Conservation (phyloP, 2,888 invertebrate genomes). For the Petrophora chlorosata region DNA sequence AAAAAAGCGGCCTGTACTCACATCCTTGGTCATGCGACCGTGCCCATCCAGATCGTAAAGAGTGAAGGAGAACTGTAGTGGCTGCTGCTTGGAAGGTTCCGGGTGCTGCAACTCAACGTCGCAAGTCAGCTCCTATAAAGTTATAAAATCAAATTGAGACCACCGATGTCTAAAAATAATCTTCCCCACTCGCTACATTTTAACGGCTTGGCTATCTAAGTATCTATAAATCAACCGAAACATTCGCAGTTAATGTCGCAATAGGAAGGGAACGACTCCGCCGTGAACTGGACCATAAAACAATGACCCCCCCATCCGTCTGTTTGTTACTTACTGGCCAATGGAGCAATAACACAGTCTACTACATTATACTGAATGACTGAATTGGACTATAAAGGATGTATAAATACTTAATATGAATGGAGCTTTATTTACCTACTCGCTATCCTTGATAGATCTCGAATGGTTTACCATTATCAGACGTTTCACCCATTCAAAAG, state of each 20-base stretch:
- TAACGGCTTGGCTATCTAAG: slow-evolving; percentile 25
- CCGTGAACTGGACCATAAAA: slow-evolving; percentile 38
- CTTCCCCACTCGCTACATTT: slow-evolving; percentile 14
- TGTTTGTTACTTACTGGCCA: slow-evolving; percentile 26
- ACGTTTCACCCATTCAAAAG: slow-evolving; percentile 1
- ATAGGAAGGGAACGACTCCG: slow-evolving; percentile 37
- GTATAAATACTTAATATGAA: slow-evolving; percentile 14
- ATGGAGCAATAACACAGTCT: slow-evolving; percentile 20
- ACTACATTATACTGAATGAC: slow-evolving; percentile 9
- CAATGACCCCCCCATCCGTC: slow-evolving; percentile 39
- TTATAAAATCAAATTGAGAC: slow-evolving; percentile 24
- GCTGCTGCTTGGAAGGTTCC: slow-evolving; percentile 86
- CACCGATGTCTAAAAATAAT: slow-evolving; percentile 24
- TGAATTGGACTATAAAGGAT: slow-evolving; percentile 16
- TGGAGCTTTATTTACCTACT: slow-evolving; percentile 6
- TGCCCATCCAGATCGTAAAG: slow-evolving; percentile 96
- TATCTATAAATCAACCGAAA: slow-evolving; percentile 37
- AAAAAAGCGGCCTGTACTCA: slow-evolving; percentile 73
- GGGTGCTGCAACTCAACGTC: slow-evolving; percentile 94
- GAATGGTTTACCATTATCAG: neutral
- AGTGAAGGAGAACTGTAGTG: slow-evolving; percentile 92
- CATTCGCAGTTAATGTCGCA: slow-evolving; percentile 40
- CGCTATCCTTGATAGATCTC: neutral
- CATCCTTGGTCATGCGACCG: slow-evolving; percentile 96
- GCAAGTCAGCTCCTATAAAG: slow-evolving; percentile 91